phyloP scores from a whole-genome alignment of 2,888 invertebrate species.

The Synergus gifuensis region DNA sequence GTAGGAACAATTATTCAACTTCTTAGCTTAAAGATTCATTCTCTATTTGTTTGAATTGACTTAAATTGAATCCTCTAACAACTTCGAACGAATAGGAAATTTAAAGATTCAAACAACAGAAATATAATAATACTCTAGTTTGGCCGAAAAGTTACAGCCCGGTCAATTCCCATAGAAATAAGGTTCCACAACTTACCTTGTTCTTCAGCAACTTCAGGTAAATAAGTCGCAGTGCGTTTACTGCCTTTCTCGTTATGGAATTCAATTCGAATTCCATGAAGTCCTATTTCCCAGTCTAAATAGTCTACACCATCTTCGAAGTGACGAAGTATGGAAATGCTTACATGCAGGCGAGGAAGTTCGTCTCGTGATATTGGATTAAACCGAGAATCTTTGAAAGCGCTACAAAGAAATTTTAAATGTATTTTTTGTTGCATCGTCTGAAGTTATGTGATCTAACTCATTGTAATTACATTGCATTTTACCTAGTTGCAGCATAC shows the following conservation, averaged over 20 bases:
- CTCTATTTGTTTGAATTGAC: no score
- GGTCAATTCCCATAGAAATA: neutral
- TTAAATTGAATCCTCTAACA: no score
- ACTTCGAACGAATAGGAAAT: no score
- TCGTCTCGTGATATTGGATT: constrained; percentile 96
- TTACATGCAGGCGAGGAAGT: constrained; percentile 93
- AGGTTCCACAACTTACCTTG: constrained; percentile 85
- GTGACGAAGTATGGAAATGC: constrained; percentile 96
- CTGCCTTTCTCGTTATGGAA: constrained; percentile 95
- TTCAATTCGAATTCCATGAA: constrained; percentile 98
- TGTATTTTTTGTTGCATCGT: neutral
- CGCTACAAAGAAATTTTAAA: constrained; percentile 81
- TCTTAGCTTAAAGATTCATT: no score
- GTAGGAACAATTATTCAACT: no score
- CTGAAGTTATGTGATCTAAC: no score
- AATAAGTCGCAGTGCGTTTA: constrained; percentile 97
- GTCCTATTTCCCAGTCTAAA: constrained; percentile 98
- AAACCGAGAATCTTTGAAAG: constrained; percentile 98
- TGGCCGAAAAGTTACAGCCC: no score
- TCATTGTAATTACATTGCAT: no score
- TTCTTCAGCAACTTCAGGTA: constrained; percentile 98
- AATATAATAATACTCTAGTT: no score
- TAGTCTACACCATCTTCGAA: constrained; percentile 98
- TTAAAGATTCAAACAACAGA: no score
- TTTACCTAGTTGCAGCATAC: constrained; percentile 93